Conservation (phyloP, 2,113 vertebrate genomes). For the Gasterosteus nipponicus region DNA sequence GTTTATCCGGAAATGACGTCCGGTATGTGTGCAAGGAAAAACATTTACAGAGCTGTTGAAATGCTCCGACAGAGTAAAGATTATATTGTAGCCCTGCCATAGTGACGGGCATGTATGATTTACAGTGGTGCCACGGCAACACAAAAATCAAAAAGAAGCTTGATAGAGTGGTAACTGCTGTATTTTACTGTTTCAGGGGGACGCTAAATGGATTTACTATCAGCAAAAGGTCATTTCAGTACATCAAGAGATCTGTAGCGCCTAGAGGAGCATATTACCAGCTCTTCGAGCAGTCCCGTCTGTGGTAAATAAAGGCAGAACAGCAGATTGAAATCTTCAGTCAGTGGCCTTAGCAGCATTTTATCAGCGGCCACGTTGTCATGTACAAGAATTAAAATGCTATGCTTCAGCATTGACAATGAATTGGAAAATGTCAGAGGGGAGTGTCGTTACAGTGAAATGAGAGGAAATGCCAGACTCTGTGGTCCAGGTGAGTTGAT, state of each 20-base stretch:
- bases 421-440: neutral
- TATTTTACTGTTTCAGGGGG: slow-evolving; percentile 36
- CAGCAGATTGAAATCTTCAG: neutral
- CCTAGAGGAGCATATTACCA: neutral
- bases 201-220: slow-evolving; percentile 33
- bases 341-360: slow-evolving; percentile 7
- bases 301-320: slow-evolving; percentile 4
- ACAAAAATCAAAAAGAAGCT: slow-evolving; percentile 44
- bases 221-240: slow-evolving; percentile 3
- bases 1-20: neutral
- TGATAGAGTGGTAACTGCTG: slow-evolving; percentile 43
- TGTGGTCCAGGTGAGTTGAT: no score
- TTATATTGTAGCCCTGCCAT: slow-evolving; percentile 5
- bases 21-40: slow-evolving; percentile 6
- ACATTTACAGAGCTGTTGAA: slow-evolving; percentile 37
- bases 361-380: slow-evolving; percentile 5
- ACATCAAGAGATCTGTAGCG: slow-evolving; percentile 4
- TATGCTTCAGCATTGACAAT: neutral
- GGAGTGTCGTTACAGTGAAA: neutral
- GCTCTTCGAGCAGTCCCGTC: neutral
- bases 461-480: no score
- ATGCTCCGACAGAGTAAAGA: slow-evolving; percentile 35
- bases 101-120: slow-evolving; percentile 34
- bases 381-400: neutral
- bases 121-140: neutral